These are phyloP conservation scores for Sylvilagus floridanus DNA, from an alignment of 2,797 vertebrate species.

Conservation along the genomic window DNA sequence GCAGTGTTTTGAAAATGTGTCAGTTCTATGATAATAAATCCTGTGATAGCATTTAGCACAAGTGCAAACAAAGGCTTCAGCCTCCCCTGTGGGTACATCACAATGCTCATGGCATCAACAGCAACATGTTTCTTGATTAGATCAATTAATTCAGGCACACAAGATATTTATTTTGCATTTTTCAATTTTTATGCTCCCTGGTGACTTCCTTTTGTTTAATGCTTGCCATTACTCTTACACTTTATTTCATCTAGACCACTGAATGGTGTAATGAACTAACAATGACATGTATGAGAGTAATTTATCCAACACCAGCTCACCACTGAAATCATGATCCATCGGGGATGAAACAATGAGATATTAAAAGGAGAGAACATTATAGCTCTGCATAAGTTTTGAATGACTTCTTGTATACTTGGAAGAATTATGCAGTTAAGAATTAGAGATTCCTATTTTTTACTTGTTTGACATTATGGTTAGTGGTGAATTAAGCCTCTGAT, in stretches of 20 bases:
- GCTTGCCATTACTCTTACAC: constrained; percentile 46
- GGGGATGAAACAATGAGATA: neutral
- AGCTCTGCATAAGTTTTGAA: neutral
- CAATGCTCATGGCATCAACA: constrained; percentile 42
- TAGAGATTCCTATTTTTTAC: neutral
- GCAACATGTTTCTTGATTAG: constrained; percentile 62
- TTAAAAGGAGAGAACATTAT: neutral
- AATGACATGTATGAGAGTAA: constrained; percentile 46
- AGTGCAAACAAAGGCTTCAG: constrained; percentile 52
- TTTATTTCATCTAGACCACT: constrained; percentile 34
- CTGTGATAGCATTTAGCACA: constrained; percentile 50
- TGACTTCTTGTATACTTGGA: neutral
- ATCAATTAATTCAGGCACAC: constrained; percentile 77
- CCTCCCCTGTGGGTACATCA: constrained; percentile 10
- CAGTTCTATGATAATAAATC: constrained; percentile 68
- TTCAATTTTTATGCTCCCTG: constrained; percentile 63
- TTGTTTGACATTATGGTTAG: too few relatives aligned
- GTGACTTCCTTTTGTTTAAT: constrained; percentile 68
- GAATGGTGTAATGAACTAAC: constrained; percentile 60
- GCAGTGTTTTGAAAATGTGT: constrained; percentile 71
- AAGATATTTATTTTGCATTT: constrained; percentile 73
- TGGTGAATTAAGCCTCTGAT: too few relatives aligned
- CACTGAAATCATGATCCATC: constrained; percentile 6
- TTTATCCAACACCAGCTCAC: constrained; percentile 57
- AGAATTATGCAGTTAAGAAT: constrained; percentile 32